Conservation (phyloP, 2,888 invertebrate species). For the Corbicula japonica region DNA sequence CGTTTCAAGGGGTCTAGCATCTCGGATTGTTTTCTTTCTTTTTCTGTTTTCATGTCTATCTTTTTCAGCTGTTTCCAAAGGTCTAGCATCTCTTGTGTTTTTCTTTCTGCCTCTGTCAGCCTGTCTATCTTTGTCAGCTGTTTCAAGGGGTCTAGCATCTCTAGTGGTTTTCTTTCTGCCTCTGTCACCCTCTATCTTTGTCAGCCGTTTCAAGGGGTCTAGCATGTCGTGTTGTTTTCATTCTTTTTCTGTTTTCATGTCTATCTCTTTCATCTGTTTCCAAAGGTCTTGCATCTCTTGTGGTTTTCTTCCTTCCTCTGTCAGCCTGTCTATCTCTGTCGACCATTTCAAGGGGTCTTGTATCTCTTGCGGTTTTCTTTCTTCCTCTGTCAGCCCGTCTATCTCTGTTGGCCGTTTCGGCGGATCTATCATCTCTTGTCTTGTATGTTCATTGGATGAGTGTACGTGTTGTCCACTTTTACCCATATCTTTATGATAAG, state of each 20-base stretch:
- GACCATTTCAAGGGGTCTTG: neutral
- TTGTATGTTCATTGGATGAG: constrained; percentile 3
- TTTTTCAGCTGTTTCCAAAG: neutral
- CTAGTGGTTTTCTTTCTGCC: constrained; percentile 1
- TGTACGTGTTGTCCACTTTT: constrained; percentile 9
- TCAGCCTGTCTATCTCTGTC: neutral
- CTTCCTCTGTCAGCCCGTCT: constrained; percentile 5
- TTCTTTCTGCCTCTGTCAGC: too few species aligned
- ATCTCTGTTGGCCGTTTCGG: neutral
- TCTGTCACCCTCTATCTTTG: neutral
- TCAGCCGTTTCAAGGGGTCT: constrained; percentile 4
- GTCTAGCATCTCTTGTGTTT: neutral
- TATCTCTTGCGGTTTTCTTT: constrained; percentile 5
- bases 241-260: constrained; percentile 9
- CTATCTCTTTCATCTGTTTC: constrained; percentile 8
- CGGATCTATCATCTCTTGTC: neutral
- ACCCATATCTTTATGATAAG: constrained; percentile 8
- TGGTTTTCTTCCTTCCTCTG: too few species aligned
- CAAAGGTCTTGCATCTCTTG: neutral
- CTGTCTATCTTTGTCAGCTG: too few species aligned
- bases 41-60: neutral
- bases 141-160: too few species aligned
- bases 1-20: constrained; percentile 3
- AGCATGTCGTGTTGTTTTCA: constrained; percentile 4
- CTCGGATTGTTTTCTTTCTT: constrained; percentile 14